phyloP scores from a whole-genome alignment of 2,113 vertebrate genomes.

The Carassius gibelio region DNA sequence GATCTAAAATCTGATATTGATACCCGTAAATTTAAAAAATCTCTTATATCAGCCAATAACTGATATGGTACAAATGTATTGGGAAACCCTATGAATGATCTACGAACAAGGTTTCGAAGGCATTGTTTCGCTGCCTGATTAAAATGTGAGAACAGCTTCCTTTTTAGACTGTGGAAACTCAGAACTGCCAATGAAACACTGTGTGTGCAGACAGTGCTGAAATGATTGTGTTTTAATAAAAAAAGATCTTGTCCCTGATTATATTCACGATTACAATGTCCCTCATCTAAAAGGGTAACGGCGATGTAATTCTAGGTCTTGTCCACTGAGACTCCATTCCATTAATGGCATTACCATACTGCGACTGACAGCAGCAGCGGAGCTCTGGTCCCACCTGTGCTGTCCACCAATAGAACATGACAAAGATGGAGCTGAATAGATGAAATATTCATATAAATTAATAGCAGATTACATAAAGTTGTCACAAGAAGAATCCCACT shows the following conservation, averaged over 20 bases:
- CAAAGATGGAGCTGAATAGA: neutral
- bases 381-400: neutral
- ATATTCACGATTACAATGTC: conserved; percentile 34
- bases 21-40: neutral
- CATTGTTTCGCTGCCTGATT: neutral
- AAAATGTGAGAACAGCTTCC: neutral
- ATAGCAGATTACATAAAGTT: neutral
- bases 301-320: neutral
- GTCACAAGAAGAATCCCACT: neutral
- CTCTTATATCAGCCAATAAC: neutral
- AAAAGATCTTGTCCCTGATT: conserved; percentile 21
- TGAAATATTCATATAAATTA: neutral
- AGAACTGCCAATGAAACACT: neutral
- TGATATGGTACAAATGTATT: neutral
- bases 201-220: neutral
- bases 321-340: neutral
- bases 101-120: neutral
- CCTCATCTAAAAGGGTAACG: conserved; percentile 45
- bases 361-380: conserved; percentile 48
- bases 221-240: conserved; percentile 51
- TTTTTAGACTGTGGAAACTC: neutral
- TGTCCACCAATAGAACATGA: neutral
- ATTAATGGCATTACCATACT: conserved; percentile 43
- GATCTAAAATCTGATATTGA: neutral
- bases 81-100: neutral